Conservation (phyloP, 2,113 vertebrate species). For the Clarias magur region DNA sequence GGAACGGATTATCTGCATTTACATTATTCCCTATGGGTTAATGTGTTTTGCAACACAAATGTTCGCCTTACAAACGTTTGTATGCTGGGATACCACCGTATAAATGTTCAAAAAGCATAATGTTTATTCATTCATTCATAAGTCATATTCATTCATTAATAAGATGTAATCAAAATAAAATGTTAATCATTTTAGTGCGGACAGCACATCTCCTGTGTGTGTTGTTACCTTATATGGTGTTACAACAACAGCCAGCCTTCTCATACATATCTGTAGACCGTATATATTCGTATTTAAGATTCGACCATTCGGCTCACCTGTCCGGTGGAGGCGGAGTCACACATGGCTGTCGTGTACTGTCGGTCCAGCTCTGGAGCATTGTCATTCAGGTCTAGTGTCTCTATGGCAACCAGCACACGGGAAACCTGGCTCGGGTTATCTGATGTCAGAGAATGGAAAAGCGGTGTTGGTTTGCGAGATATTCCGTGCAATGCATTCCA, state of each 20-base stretch:
- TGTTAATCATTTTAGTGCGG: not conserved
- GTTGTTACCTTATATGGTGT: not conserved
- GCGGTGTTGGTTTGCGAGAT: too few species aligned
- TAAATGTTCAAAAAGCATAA: too few species aligned
- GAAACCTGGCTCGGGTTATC: slow-evolving; percentile 86
- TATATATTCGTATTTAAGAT: not conserved
- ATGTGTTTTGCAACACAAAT: too few species aligned
- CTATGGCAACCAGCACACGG: slow-evolving; percentile 79
- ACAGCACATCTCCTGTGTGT: not conserved
- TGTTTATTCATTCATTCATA: too few species aligned
- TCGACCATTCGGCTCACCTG: slow-evolving; percentile 71
- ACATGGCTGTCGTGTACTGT: slow-evolving; percentile 82
- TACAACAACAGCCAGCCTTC: not conserved
- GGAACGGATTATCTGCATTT: too few species aligned
- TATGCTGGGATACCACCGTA: too few species aligned
- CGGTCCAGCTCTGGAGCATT: slow-evolving; percentile 85
- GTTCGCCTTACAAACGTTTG: too few species aligned
- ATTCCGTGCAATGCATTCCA: not conserved
- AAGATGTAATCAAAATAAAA: too few species aligned
- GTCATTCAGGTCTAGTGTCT: slow-evolving; percentile 87
- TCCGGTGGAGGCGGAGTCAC: slow-evolving; percentile 78
- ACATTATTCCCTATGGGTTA: too few species aligned
- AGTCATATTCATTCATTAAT: too few species aligned
- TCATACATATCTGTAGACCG: not conserved
- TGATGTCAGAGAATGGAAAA: slow-evolving; percentile 57